phyloP scores from a whole-genome alignment of 1,140 invertebrate species.

The Drosophila asahinai region DNA sequence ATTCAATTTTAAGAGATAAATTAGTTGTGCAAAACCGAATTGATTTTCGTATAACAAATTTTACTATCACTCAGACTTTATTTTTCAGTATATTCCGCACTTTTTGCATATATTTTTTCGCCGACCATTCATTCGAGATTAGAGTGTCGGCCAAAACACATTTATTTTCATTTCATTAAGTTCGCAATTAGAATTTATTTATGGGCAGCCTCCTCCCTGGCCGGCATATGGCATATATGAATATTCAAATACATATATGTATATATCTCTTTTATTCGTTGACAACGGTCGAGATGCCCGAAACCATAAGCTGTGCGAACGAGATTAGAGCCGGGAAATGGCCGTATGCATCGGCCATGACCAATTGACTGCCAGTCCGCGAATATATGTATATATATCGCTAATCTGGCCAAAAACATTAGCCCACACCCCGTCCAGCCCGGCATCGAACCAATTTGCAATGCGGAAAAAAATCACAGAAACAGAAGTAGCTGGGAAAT shows the following conservation, averaged over 20 bases:
- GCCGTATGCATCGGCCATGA: slow-evolving; percentile 62
- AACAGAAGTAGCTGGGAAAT: slow-evolving; percentile 44
- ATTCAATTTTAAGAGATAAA: slow-evolving; percentile 7
- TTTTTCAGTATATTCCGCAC: slow-evolving; percentile 18
- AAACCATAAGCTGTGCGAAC: slow-evolving; percentile 67
- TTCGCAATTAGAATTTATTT: slow-evolving; percentile 79
- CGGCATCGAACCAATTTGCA: slow-evolving; percentile 39
- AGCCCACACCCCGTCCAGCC: slow-evolving; percentile 12
- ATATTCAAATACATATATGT: slow-evolving; percentile 33
- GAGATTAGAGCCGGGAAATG: slow-evolving; percentile 60
- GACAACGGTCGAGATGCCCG: slow-evolving; percentile 50
- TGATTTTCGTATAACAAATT: slow-evolving; percentile 14
- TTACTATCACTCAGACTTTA: slow-evolving; percentile 19
- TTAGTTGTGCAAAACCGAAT: background rate
- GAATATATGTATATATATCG: slow-evolving; percentile 54
- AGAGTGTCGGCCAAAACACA: slow-evolving; percentile 44
- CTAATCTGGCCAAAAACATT: slow-evolving; percentile 67
- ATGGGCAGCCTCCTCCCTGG: slow-evolving; percentile 28
- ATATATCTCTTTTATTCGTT: slow-evolving; percentile 42
- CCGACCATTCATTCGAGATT: slow-evolving; percentile 54
- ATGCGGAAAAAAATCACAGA: slow-evolving; percentile 44
- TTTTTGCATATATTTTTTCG: slow-evolving; percentile 20
- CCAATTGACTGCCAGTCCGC: slow-evolving; percentile 67
- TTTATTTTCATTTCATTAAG: slow-evolving; percentile 81
- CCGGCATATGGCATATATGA: slow-evolving; percentile 17